Base-by-base conservation (phyloP, 2,797 vertebrate genomes). In the Lindbergichthys nudifrons region DNA sequence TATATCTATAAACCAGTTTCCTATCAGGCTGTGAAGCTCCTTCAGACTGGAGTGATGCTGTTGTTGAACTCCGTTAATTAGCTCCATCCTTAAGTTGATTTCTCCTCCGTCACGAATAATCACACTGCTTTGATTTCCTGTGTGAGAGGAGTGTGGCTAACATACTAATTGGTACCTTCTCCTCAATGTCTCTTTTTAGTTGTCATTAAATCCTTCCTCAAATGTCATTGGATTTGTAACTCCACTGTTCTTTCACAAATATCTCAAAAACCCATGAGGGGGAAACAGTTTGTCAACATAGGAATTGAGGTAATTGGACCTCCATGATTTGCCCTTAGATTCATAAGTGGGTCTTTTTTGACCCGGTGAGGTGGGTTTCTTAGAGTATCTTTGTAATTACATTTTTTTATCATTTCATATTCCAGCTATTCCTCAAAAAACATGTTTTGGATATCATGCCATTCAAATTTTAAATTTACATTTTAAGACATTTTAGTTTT, bases 61-160 rank as follows among this genome's bases (percentile, higher is more conserved):
- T 75, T 73, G 79, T 16, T 58, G 50, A 52, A 52, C 58, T 65
- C 50, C 39, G 60, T 81, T 71, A 72, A 72, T 77, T 73, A 65
- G 43, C 45, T 0, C 26, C 73, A 63, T 73, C 60, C 18, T 77
- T 13, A 11, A 23, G 18, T 65, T 82, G 62, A 65, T 80, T 62
- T 81, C 51, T 59, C n/a, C 15, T 64, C 69, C 23, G 53, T 76
- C 65, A 76, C 59, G 51, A 81, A 59, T 32, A 51, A 70, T 65
- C 59, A 65, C 52, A 51, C 26, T 61, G 65, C 54, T 65, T 5
- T 3, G 3, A 21, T 10, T 26, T 45, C 3, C 5, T 54, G 3
- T 65, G 7, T 42, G 4, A 30, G 15, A 19, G 13, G 30, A 4
- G 16, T 36, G 32, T 36, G 32, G 32, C 32, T 19, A 8, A 41